A percentile compares a stretch with the other conserved stretches of the same genome.
Evolutionary conservation across 2,113 vertebrate genomes (phyloP).

Genomic region (Solea senegalensis): DNA sequence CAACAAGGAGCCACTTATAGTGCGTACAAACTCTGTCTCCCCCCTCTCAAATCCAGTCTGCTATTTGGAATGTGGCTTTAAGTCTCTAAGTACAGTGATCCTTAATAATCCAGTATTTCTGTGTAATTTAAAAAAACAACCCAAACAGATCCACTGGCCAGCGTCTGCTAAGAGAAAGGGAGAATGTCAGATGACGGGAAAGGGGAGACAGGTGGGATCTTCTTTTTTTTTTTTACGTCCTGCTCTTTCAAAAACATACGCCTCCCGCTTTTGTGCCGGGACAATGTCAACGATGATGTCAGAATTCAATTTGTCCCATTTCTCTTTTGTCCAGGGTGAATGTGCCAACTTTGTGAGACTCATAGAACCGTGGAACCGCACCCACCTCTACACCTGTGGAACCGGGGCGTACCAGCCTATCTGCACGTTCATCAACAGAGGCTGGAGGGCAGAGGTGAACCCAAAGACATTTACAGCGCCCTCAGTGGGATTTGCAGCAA

Average conservation of each 20-base stretch:
- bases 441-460: slow-evolving; percentile 86
- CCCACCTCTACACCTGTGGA: slow-evolving; percentile 87
- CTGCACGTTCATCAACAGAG: slow-evolving; percentile 86
- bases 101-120: slow-evolving; percentile 24
- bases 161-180: slow-evolving; percentile 83
- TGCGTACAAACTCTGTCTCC: slow-evolving; percentile 60
- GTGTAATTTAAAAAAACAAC: neutral
- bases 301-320: slow-evolving; percentile 44
- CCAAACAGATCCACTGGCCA: slow-evolving; percentile 86
- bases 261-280: slow-evolving; percentile 18
- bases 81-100: slow-evolving; percentile 29
- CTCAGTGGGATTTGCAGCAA: slow-evolving; percentile 39
- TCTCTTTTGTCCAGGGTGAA: slow-evolving; percentile 69
- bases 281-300: slow-evolving; percentile 17
- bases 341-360: slow-evolving; percentile 84
- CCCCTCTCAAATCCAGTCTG: slow-evolving; percentile 29
- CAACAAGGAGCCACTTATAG: slow-evolving; percentile 88
- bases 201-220: slow-evolving; percentile 82
- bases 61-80: slow-evolving; percentile 32
- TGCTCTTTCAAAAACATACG: slow-evolving; percentile 41
- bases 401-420: slow-evolving; percentile 88
- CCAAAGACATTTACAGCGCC: slow-evolving; percentile 21
- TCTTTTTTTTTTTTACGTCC: slow-evolving; percentile 29
- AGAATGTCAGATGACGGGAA: slow-evolving; percentile 87
- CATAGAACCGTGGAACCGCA: slow-evolving; percentile 87